Evolutionary conservation across 2,797 vertebrate genomes (phyloP), one percentile per base, ranked within the genome.

Genomic region (Podargus strigoides): DNA sequence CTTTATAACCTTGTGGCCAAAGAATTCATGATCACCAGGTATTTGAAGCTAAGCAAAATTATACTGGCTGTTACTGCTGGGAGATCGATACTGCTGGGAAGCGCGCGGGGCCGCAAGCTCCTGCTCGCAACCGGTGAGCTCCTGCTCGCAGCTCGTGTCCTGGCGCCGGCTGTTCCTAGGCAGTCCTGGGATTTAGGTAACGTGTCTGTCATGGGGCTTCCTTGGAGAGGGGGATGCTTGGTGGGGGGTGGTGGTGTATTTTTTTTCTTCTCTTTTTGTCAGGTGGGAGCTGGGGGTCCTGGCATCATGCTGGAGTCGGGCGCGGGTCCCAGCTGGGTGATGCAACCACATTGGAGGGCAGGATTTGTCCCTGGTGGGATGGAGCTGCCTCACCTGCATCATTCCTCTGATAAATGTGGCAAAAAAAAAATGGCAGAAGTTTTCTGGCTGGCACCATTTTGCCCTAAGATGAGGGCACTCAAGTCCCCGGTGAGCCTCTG

Each of bases 1-100:
- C 95, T 97, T 97, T 96, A 94, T 97, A 97, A 97, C 95, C 94
- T 96, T 75, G 85, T 94, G 95, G 97, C 95, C 85, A 52, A 96
- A 82, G 95, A 95, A 96, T 97, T 96, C 96, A 41, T 66, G 95
- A 97, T 95, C 64, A 10, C 94, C 95, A 93, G 96, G 90, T 97
- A 97, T 94, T 93, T 95, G 96, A 96, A 97, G 97, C 95, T 89
- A 96, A 97, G 97, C 97, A 97, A 63, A 97, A 97, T 97, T 78
- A 96, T 94, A 66, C 91, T 1, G 23, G 97, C 97, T 82, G 44
- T 94, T 97, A 74, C 90, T 30, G 92, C 82, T 39, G 73, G 63
- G 84, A 50, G 93, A 97, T 98, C 96, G 10, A 97, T 98, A 72
- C 50, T 3, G 76, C 96, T 0, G 50, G 95, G 97, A 87, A 93